phyloP scores from a whole-genome alignment of 2,113 vertebrate genomes.

The Megaceryle torquata region DNA sequence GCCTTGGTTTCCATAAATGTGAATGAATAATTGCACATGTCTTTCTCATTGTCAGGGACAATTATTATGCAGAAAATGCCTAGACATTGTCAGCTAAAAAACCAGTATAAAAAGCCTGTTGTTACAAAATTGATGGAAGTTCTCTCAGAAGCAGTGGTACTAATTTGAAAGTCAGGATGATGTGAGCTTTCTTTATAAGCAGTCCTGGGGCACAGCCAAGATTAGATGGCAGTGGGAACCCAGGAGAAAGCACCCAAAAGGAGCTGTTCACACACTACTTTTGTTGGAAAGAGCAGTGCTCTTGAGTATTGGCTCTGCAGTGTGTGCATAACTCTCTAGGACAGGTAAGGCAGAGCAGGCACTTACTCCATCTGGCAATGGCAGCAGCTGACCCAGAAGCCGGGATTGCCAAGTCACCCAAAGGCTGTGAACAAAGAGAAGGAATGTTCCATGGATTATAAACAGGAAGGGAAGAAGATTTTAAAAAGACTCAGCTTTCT shows the following conservation, averaged over 20 bases:
- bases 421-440: background rate
- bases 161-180: background rate
- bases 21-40: background rate
- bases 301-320: background rate
- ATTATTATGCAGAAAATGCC: background rate
- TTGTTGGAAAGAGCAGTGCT: background rate
- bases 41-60: background rate
- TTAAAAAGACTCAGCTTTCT: background rate
- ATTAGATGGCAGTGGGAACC: background rate
- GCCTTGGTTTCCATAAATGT: background rate
- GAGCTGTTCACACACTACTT: background rate
- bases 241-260: background rate
- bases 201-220: background rate
- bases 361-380: background rate
- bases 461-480: background rate
- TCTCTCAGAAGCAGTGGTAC: background rate
- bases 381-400: background rate
- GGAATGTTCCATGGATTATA: background rate
- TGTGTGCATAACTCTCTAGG: background rate
- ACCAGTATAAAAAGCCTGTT: background rate
- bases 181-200: background rate
- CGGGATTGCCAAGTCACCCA: background rate
- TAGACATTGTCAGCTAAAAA: background rate
- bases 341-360: background rate
- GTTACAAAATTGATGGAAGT: background rate